phyloP scores from a whole-genome alignment of 2,113 vertebrate species.

The Rhipidura dahli region DNA sequence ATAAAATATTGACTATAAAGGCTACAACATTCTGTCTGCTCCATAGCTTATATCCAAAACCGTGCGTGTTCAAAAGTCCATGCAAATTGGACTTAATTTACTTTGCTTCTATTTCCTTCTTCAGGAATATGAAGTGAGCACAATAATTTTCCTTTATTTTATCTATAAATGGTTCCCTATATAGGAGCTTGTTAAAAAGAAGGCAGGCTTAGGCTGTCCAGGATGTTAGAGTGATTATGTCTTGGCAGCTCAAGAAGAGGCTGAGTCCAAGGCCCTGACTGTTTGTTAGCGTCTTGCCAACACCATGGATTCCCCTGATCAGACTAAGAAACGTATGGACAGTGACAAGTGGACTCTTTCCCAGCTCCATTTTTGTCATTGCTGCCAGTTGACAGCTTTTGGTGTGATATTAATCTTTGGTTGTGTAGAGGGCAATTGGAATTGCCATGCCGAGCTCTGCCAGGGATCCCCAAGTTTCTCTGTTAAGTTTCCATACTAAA shows the following conservation, averaged over 20 bases:
- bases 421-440: not conserved
- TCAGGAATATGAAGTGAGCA: conserved; percentile 9
- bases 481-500: not conserved
- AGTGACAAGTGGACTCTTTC: not conserved
- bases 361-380: not conserved
- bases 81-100: conserved; percentile 50
- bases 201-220: not conserved
- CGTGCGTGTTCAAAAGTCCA: not conserved
- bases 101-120: conserved; percentile 22
- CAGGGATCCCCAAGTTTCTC: not conserved
- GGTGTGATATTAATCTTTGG: accelerated
- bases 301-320: not conserved
- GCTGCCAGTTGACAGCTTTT: not conserved
- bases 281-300: not conserved
- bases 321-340: not conserved
- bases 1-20: conserved; percentile 63
- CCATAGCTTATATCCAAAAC: not conserved
- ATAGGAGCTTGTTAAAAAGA: conserved; percentile 24
- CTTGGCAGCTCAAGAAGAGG: conserved; percentile 4
- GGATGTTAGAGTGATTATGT: conserved; percentile 7
- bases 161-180: conserved; percentile 42
- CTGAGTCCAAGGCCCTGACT: not conserved
- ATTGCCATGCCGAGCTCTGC: not conserved
- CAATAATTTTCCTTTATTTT: conserved; percentile 33
- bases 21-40: conserved; percentile 35